These are phyloP conservation scores for Dendrocopos noguchii DNA, from an alignment of 2,113 vertebrate genomes.

Conservation along the genomic window DNA sequence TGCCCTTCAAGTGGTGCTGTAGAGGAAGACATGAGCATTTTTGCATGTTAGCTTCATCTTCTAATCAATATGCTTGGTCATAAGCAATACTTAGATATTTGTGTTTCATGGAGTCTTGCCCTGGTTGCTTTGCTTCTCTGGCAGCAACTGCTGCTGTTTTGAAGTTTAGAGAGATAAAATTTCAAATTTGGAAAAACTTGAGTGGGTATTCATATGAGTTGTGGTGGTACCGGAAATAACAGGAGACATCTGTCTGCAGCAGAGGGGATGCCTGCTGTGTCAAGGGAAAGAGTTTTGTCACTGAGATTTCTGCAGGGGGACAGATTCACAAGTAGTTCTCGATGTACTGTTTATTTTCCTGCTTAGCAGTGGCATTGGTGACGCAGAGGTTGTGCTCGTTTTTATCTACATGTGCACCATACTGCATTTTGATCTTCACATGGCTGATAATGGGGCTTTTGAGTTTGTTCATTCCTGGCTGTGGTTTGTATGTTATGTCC, in stretches of 20 bases:
- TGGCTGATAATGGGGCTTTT: background rate
- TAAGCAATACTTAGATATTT: background rate
- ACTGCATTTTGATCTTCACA: background rate
- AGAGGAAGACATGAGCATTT: background rate
- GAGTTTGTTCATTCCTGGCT: background rate
- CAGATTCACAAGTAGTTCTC: background rate
- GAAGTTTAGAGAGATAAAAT: background rate
- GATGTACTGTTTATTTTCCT: background rate
- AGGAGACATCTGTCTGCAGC: background rate
- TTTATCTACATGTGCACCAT: rapidly evolving
- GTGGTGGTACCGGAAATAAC: background rate
- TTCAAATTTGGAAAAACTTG: background rate
- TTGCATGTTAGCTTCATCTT: background rate
- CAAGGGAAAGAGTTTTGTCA: background rate
- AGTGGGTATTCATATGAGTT: background rate
- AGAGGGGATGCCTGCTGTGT: rapidly evolving
- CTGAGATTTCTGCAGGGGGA: background rate
- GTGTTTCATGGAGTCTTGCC: background rate
- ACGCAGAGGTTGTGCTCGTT: background rate
- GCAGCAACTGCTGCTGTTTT: background rate
- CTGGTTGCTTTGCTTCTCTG: background rate
- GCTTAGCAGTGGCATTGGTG: background rate
- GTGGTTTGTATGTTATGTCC: background rate
- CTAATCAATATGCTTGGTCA: background rate
- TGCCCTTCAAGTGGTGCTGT: background rate